Evolutionary conservation across 2,797 vertebrate genomes (phyloP), one percentile per base, ranked within the genome.

Genomic region (Myotis myotis): DNA sequence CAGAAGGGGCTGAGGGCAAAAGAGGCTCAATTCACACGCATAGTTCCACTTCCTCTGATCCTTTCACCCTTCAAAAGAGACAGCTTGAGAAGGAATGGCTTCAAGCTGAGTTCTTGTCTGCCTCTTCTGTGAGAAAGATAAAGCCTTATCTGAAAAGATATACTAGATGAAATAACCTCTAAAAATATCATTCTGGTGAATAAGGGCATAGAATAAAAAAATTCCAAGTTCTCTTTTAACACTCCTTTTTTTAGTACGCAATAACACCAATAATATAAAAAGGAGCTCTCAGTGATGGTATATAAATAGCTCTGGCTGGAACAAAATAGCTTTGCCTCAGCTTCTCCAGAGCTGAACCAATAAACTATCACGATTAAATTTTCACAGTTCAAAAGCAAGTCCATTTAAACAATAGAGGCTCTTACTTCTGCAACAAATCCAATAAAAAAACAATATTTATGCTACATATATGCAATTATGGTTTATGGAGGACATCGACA

Each of bases 281-380:
- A 98, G 94, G 97, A 97, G 93, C 97, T 97, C 96, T 98, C 97
- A 94, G 98, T 98, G 98, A 98, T 97, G 97, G 97, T 96, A 95
- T 98, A 98, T 98, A 98, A 98, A 98, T 98, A 98, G 98, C 89
- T 98, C 97, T 96, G 97, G 97, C 97, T 97, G 96, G 92, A 97
- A 91, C 96, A 96, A 97, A 98, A 98, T 97, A 97, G 97, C 96
- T 98, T 95, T 98, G 97, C 96, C 81, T 98, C 89, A 96, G 98
- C 97, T 93, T 98, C 97, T 98, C 95, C 95, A 96, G 84, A 98
- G 97, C 97, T 97, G 87, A 97, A 95, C 97, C 96, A 97, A 98
- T 98, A 98, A 98, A 98, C 96, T 94, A 97, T 80, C 96, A 97
- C 70, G 92, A 98, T 97, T 97, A 97, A 93, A 95, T 95, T 98